phyloP scores from a whole-genome alignment of 2,113 vertebrate species.

The Notechis scutatus region DNA sequence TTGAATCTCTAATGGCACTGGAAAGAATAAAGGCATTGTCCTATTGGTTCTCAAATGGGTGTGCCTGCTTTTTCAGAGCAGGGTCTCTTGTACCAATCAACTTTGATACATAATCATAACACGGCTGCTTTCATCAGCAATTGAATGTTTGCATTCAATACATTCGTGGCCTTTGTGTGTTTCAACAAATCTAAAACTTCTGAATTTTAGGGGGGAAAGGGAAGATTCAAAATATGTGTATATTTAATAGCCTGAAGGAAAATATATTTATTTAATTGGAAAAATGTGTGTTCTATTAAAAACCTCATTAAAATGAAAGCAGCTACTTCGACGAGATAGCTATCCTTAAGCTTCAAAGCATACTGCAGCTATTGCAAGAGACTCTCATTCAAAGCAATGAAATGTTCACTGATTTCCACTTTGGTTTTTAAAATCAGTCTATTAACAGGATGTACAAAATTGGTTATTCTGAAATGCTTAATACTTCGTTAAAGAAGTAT shows the following conservation, averaged over 20 bases:
- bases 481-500: conserved; percentile 73
- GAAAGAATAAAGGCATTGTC: not conserved
- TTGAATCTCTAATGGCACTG: not conserved
- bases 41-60: not conserved
- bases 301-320: not conserved
- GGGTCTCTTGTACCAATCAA: not conserved
- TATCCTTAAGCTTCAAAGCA: not conserved
- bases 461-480: conserved; percentile 45
- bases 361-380: not conserved
- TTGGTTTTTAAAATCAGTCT: not conserved
- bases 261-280: not conserved
- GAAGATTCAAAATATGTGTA: not conserved
- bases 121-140: no score
- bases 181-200: not conserved
- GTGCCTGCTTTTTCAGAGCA: not conserved
- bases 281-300: not conserved
- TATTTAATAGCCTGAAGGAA: not conserved
- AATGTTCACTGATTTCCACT: not conserved
- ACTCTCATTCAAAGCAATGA: not conserved
- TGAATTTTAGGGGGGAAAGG: not conserved
- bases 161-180: not conserved
- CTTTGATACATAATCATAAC: not conserved
- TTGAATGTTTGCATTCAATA: not conserved
- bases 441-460: conserved; percentile 17
- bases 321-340: not conserved